Evolutionary conservation across 2,113 vertebrate genomes (phyloP).

Genomic region (Platycercus adscitus): DNA sequence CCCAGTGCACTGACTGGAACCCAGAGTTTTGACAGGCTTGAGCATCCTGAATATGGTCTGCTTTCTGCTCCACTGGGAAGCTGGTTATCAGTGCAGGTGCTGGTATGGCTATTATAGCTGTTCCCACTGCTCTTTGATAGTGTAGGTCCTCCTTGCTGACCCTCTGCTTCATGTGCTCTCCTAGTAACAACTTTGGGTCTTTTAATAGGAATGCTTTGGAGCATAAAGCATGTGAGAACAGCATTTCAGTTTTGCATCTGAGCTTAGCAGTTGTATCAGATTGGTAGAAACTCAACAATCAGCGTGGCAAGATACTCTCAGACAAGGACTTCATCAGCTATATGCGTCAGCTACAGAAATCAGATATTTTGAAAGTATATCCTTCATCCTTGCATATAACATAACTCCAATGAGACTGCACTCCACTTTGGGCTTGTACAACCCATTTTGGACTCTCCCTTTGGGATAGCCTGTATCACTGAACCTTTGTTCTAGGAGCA

Average conservation of each 20-base stretch:
- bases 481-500: neutral
- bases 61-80: neutral
- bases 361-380: neutral
- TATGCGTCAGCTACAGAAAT: neutral
- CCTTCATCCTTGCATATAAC: neutral
- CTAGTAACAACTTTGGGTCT: fast-evolving
- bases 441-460: neutral
- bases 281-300: neutral
- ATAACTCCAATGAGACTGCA: neutral
- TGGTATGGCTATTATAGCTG: fast-evolving
- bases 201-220: neutral
- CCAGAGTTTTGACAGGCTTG: neutral
- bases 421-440: neutral
- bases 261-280: neutral
- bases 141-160: neutral
- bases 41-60: neutral
- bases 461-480: neutral
- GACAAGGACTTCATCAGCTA: neutral
- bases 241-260: neutral
- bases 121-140: neutral
- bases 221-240: neutral
- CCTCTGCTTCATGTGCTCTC: neutral
- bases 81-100: neutral
- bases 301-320: neutral
- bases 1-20: neutral